These are phyloP conservation scores for Spea bombifrons DNA, from an alignment of 2,113 vertebrate species.

Conservation along the genomic window DNA sequence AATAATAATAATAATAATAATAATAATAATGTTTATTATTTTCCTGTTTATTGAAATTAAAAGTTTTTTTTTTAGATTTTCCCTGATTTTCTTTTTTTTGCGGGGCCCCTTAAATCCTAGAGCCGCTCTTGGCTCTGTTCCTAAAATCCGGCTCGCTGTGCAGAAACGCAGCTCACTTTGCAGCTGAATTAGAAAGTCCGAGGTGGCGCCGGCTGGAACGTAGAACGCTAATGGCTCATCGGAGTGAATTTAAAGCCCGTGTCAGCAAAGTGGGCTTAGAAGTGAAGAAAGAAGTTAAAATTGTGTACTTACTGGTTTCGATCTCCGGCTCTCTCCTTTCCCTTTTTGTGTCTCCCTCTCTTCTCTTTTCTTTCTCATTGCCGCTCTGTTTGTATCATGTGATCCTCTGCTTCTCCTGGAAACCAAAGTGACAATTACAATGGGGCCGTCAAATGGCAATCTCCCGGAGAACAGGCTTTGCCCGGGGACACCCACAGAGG, in stretches of 20 bases:
- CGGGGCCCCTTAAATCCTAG: too few relatives aligned
- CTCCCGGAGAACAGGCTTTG: neutral
- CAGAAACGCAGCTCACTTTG: neutral
- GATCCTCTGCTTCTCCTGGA: slow-evolving; percentile 29
- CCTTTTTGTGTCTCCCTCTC: slow-evolving; percentile 15
- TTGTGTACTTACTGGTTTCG: neutral
- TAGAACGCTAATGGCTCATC: neutral
- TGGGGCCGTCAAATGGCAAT: slow-evolving; percentile 15
- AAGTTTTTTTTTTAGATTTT: too few relatives aligned
- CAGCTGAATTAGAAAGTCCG: neutral
- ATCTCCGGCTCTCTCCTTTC: neutral
- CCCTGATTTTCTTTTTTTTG: too few relatives aligned
- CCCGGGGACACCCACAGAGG: slow-evolving; percentile 33
- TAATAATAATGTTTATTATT: too few relatives aligned
- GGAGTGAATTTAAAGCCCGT: neutral
- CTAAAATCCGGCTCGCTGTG: neutral
- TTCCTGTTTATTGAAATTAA: too few relatives aligned
- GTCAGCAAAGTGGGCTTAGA: neutral
- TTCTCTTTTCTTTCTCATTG: neutral
- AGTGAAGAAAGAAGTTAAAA: neutral
- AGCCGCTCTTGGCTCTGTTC: too few relatives aligned
- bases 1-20: too few relatives aligned
- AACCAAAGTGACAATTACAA: slow-evolving; percentile 30
- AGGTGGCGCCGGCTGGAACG: neutral
- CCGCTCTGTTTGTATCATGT: slow-evolving; percentile 40